A percentile compares a stretch with the other conserved stretches of the same genome.
Conservation (phyloP, 1,140 invertebrate species). For the Penaeus chinensis region DNA sequence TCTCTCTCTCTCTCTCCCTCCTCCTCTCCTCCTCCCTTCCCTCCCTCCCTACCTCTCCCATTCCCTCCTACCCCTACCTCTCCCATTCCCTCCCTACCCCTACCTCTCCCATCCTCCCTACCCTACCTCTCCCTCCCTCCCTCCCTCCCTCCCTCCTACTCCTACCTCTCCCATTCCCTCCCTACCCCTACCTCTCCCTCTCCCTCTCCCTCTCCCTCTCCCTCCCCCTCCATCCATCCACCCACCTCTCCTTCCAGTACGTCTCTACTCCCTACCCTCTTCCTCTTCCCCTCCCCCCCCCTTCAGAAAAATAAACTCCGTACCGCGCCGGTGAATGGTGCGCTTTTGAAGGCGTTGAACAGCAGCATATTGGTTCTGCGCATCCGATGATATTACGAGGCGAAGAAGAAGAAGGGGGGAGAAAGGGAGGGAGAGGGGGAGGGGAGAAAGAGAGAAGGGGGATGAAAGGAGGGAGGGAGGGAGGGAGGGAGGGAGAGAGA, state of each 20-base stretch:
- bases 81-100: too few relatives aligned
- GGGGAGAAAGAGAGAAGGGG: too few relatives aligned
- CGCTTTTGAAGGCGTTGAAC: slow-evolving; percentile 36
- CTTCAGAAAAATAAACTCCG: slow-evolving; percentile 52
- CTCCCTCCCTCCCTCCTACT: too few relatives aligned
- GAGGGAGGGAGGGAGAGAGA: too few relatives aligned
- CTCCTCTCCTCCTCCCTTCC: too few relatives aligned
- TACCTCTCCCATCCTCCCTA: neutral
- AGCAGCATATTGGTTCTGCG: neutral
- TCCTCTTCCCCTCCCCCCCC: slow-evolving; percentile 22
- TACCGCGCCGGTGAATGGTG: slow-evolving; percentile 36
- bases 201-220: neutral
- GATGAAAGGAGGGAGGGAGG: too few relatives aligned
- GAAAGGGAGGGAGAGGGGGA: too few relatives aligned
- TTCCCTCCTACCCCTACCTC: too few relatives aligned
- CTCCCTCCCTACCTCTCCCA: neutral
- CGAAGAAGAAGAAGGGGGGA: neutral
- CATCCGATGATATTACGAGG: slow-evolving; percentile 26
- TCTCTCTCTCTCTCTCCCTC: too few relatives aligned
- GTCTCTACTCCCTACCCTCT: neutral
- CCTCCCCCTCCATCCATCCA: neutral
- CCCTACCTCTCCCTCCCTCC: neutral
- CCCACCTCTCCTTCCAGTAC: neutral
- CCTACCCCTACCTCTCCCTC: neutral
- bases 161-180: too few relatives aligned